Base-by-base conservation (phyloP, 2,797 vertebrate genomes). In the Gila robusta region DNA sequence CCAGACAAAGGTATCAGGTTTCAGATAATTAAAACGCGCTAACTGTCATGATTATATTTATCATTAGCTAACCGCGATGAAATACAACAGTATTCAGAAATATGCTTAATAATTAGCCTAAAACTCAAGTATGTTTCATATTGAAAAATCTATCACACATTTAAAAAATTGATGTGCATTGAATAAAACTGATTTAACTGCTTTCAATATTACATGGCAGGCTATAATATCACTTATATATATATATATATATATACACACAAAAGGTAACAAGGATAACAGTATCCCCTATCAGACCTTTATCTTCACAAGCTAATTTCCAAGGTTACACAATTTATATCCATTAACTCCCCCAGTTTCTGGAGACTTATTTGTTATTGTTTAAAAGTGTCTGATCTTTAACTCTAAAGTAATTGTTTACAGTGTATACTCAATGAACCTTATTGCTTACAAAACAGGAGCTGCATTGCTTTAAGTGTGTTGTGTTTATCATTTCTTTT, bases 1-100 rank as follows among this genome's bases (percentile, higher is more conserved):
- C 10, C 54, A 71, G 26, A 82, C 79, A 79, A 87, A 87, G 80
- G 80, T 49, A 26, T 39, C 6, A 87, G 79, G 72, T 39, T 35
- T 32, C 7, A 35, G 5, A 78, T 82, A 72, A 78, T 23, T 21
- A 62, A 73, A 81, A 66, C 23, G 69, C 69, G 70, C 32, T n/a
- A 64, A 72, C 14, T 28, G 67, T 84, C 52, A 14, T 41, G 21
- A 11, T 64, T 35, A 44, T 56, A 47, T 54, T 74, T 9, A 49
- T 76, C 16, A n/a, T 47, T 26, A 67, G 32, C 44, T 49, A 49
- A 66, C 41, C 28, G 32, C 59, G 26, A 47, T 11, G 9, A 62
- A 47, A 47, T 12, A 26, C 19, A 17, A 12, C 21, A 19, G 3
- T 49, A 21, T 14, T n/a, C 11, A 32, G 6, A 78, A 76, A 52